A percentile compares a stretch with the other conserved stretches of the same genome.
These are phyloP conservation scores for Zoanthus solanderi DNA, from an alignment of 92 coral and sea anemone species.

Conservation along the genomic window DNA sequence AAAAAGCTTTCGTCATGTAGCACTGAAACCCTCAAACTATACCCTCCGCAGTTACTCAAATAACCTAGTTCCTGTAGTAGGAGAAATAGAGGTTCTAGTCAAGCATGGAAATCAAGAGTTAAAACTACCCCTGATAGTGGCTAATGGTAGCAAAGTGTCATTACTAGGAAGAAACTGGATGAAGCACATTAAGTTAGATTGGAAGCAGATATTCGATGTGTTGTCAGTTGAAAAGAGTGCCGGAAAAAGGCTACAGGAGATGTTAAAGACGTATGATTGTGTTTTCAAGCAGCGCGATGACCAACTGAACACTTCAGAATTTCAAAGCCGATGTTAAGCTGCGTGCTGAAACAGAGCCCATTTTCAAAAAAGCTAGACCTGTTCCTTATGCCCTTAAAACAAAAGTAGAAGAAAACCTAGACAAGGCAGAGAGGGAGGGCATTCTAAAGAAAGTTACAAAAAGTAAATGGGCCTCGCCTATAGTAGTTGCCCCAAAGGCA, in stretches of 20 bases:
- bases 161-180: neutral
- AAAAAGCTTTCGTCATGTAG: no score
- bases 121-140: no score
- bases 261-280: neutral
- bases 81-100: no score
- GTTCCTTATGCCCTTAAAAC: conserved; percentile 57
- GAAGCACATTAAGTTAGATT: conserved; percentile 11
- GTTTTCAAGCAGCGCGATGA: conserved; percentile 8
- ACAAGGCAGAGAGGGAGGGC: neutral
- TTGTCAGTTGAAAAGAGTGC: conserved; percentile 19
- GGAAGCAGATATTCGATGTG: conserved; percentile 26
- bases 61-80: no score
- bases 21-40: no score
- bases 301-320: conserved; percentile 3
- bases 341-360: neutral
- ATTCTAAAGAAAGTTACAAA: neutral
- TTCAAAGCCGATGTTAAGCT: neutral
- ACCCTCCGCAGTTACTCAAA: no score
- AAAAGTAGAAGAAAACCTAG: neutral
- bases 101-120: no score
- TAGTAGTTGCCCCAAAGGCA: conserved; percentile 52
- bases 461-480: conserved; percentile 63
- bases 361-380: conserved; percentile 29
- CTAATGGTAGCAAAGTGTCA: no score
- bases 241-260: conserved; percentile 18